Evolutionary conservation across 1,140 invertebrate species (phyloP).

Genomic region (Heliothis virescens): DNA sequence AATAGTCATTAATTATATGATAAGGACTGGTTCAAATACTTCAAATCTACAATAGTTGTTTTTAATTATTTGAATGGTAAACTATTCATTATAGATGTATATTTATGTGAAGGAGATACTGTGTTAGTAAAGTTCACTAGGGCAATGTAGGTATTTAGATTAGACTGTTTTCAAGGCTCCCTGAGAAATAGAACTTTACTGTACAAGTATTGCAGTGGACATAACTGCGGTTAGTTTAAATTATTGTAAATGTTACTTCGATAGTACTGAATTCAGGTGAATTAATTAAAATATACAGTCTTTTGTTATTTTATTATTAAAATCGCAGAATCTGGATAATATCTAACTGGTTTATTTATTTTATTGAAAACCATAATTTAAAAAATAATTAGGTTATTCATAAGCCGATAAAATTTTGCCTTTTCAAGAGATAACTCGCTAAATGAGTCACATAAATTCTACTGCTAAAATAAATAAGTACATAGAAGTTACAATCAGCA

Average conservation of each 20-base stretch:
- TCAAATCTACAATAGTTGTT: constrained; percentile 19
- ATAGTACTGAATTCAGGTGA: no score
- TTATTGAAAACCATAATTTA: no score
- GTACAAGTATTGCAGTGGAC: not conserved
- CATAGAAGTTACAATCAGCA: not conserved
- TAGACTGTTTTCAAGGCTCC: constrained; percentile 17
- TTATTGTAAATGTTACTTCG: not conserved
- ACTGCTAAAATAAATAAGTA: constrained; percentile 8
- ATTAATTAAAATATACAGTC: no score
- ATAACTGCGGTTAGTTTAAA: not conserved
- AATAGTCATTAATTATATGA: constrained; percentile 32
- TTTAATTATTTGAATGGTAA: constrained; percentile 22
- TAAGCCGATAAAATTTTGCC: not conserved
- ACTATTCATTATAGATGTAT: constrained; percentile 32
- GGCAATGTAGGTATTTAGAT: constrained; percentile 13
- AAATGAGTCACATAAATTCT: constrained; percentile 8
- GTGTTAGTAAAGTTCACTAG: constrained; percentile 28
- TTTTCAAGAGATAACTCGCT: constrained; percentile 2
- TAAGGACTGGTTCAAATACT: constrained; percentile 24
- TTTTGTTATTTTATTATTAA: no score
- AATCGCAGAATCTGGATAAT: no score
- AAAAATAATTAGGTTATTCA: not conserved
- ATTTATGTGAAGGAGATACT: constrained; percentile 15
- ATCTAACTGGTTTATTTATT: no score
- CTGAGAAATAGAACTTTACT: not conserved